Evolutionary conservation across 2,797 vertebrate species (phyloP).

Genomic region (Lutjanus campechanus): DNA sequence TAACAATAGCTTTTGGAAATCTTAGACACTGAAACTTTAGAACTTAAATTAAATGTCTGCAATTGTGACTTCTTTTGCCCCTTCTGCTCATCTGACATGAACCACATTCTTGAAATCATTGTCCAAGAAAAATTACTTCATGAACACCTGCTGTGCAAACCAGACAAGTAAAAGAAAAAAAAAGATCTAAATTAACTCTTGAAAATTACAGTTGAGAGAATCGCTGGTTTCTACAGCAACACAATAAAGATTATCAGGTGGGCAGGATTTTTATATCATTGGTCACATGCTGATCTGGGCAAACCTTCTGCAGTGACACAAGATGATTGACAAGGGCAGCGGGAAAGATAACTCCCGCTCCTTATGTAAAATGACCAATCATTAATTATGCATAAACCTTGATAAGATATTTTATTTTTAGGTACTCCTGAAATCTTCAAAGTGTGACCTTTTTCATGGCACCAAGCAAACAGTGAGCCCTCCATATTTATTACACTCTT

Average conservation of each 20-base stretch:
- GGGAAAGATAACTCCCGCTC: constrained; percentile 62
- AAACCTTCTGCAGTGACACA: constrained; percentile 40
- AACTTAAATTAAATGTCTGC: neutral
- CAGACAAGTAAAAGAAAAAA: neutral
- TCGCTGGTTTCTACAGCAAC: neutral
- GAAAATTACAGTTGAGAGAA: no score
- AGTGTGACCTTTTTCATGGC: constrained; percentile 52
- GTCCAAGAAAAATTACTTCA: neutral
- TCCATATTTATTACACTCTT: constrained; percentile 36
- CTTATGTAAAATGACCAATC: constrained; percentile 71
- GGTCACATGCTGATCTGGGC: constrained; percentile 20
- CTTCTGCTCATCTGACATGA: neutral
- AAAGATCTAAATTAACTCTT: neutral
- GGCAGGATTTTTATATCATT: constrained; percentile 16
- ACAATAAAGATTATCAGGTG: neutral
- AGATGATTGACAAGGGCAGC: constrained; percentile 74
- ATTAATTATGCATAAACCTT: constrained; percentile 79
- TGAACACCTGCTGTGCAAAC: neutral
- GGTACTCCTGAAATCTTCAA: constrained; percentile 57
- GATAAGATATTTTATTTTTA: constrained; percentile 77
- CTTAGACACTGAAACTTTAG: no score
- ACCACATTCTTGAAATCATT: neutral
- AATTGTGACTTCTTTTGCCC: neutral
- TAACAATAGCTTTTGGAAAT: no score
- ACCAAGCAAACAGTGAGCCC: constrained; percentile 46